These are phyloP conservation scores for Acrobasis repandana DNA, from an alignment of 2,888 invertebrate genomes.

Conservation along the genomic window DNA sequence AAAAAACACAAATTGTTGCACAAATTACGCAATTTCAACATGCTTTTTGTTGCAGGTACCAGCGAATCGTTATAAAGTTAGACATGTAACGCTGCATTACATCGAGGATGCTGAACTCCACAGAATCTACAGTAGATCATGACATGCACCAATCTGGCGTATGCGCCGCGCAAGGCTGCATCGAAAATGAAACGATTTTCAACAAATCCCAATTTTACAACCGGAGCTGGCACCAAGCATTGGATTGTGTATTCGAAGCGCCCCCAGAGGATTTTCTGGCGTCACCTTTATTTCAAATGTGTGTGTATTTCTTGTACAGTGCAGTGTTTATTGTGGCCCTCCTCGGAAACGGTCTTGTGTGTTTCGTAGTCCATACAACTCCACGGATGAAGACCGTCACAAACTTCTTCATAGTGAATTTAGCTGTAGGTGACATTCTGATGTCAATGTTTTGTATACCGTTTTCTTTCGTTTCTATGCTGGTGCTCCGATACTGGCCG, in stretches of 20 bases:
- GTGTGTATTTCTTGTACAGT: slow-evolving; percentile 87
- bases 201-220: slow-evolving; percentile 10
- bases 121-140: slow-evolving; percentile 10
- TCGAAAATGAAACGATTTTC: neutral
- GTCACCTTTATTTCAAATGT: slow-evolving; percentile 83
- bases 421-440: slow-evolving; percentile 94
- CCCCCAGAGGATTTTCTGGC: slow-evolving; percentile 57
- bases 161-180: slow-evolving; percentile 2
- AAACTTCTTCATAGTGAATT: slow-evolving; percentile 94
- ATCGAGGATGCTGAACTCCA: slow-evolving; percentile 18
- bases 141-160: neutral
- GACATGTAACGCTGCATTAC: slow-evolving; percentile 2
- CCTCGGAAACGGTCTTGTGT: slow-evolving; percentile 91
- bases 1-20: too few species aligned
- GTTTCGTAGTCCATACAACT: slow-evolving; percentile 92
- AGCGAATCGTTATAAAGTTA: neutral
- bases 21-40: neutral
- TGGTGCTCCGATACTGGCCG: slow-evolving; percentile 93
- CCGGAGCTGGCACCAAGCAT: slow-evolving; percentile 12
- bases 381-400: slow-evolving; percentile 96
- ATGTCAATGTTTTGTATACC: slow-evolving; percentile 96
- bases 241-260: slow-evolving; percentile 29
- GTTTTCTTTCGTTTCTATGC: slow-evolving; percentile 91
- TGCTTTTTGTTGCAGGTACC: slow-evolving; percentile 9
- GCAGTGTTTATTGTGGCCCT: slow-evolving; percentile 88